These are phyloP conservation scores for Malurus splendens DNA, from an alignment of 2,797 vertebrate genomes.

Conservation along the genomic window DNA sequence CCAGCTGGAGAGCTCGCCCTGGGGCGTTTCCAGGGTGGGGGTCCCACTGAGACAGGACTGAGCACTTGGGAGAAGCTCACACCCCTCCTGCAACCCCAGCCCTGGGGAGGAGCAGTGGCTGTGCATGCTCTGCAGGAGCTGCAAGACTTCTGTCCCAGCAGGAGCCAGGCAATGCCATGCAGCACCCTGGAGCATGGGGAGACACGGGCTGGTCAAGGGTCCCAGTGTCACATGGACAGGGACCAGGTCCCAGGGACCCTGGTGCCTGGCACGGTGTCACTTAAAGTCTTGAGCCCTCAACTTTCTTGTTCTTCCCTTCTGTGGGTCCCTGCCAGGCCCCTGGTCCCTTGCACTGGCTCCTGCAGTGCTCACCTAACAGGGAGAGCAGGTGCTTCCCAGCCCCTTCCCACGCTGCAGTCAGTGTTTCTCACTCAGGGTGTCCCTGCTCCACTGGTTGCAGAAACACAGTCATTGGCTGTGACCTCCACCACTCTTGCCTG, in stretches of 20 bases:
- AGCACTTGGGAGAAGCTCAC: background rate
- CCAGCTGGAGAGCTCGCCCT: background rate
- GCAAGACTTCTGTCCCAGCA: background rate
- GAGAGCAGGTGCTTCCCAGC: accelerated
- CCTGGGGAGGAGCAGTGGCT: background rate
- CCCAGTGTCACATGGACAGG: accelerated
- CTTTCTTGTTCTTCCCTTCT: background rate
- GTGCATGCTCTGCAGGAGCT: accelerated
- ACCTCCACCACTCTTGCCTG: background rate
- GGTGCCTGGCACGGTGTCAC: accelerated
- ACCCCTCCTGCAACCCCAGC: background rate
- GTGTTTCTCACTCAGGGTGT: background rate
- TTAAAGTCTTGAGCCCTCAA: background rate
- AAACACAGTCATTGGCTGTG: background rate
- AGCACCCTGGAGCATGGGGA: background rate
- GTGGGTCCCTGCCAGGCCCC: background rate
- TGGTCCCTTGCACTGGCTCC: background rate
- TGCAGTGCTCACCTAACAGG: accelerated
- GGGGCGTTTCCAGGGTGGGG: background rate
- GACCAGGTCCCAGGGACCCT: accelerated
- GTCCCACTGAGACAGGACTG: background rate
- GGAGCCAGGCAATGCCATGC: background rate
- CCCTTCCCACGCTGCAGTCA: background rate
- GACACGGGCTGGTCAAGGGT: accelerated
- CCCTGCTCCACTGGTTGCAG: background rate